Conservation (phyloP, 2,888 invertebrate species). For the Epirrhoe alternata region DNA sequence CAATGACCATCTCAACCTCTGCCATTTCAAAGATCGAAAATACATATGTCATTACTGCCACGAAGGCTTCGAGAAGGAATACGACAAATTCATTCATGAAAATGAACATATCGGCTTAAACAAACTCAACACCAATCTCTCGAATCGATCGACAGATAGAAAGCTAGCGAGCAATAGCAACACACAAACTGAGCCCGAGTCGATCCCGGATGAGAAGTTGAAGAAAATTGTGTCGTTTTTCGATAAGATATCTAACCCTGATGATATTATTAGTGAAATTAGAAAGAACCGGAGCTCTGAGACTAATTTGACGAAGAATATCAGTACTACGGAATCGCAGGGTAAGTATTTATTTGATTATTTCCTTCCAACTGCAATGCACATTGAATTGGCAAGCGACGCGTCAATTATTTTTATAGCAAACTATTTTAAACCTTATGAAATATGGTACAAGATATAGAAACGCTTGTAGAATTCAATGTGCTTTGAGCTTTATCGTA, state of each 20-base stretch:
- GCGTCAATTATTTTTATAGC: too few species aligned
- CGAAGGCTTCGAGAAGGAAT: conserved; percentile 68
- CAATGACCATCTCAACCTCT: conserved; percentile 75
- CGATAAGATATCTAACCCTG: conserved; percentile 67
- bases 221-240: conserved; percentile 78
- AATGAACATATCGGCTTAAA: conserved; percentile 73
- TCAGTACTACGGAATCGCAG: background rate
- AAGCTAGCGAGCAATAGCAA: conserved; percentile 56
- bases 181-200: conserved; percentile 70
- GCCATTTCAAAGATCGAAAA: conserved; percentile 69
- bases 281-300: conserved; percentile 62
- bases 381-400: too few species aligned
- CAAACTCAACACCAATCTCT: conserved; percentile 50
- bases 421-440: too few species aligned
- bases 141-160: conserved; percentile 45
- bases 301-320: conserved; percentile 51
- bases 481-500: too few species aligned
- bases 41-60: conserved; percentile 74
- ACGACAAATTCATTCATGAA: conserved; percentile 66
- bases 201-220: conserved; percentile 68
- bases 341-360: background rate
- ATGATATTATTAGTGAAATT: conserved; percentile 57
- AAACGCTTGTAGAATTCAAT: too few species aligned
- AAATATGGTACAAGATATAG: too few species aligned
- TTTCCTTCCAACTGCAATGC: too few species aligned